Evolutionary conservation across 2,113 vertebrate species (phyloP).

Genomic region (Hemichromis elongatus): DNA sequence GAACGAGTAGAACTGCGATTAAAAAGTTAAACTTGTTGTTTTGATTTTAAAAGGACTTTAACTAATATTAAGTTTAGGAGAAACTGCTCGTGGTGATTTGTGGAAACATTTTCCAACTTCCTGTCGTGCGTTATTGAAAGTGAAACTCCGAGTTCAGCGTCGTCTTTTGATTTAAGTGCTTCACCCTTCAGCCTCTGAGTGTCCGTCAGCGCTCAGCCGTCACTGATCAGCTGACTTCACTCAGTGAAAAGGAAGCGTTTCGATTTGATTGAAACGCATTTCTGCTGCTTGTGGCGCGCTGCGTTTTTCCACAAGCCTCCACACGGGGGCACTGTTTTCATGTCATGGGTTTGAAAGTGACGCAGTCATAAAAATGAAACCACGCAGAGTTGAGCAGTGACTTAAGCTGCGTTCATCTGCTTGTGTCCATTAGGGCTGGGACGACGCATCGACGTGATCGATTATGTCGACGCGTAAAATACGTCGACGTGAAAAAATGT

Average conservation of each 20-base stretch:
- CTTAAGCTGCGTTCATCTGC: rapidly evolving
- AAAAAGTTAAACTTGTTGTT: neutral
- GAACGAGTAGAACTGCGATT: neutral
- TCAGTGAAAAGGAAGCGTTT: neutral
- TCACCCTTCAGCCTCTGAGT: no score
- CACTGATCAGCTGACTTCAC: neutral
- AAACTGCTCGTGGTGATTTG: neutral
- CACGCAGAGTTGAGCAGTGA: neutral
- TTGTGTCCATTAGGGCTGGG: no score
- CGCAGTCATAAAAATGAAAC: neutral
- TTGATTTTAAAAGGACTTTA: neutral
- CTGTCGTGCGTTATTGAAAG: neutral
- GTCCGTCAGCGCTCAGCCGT: no score
- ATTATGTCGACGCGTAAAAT: no score
- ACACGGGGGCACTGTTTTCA: neutral
- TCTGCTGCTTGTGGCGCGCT: no score
- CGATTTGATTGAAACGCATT: no score
- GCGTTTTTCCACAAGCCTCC: neutral
- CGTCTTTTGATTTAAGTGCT: neutral
- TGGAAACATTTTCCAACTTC: neutral
- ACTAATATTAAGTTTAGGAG: neutral
- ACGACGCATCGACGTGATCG: no score
- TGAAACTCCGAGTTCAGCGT: neutral
- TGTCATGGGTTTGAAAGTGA: no score
- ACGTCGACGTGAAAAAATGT: no score